phyloP scores from a whole-genome alignment of 37 sponge, comb jelly and placozoan genomes.

The Axinella damicornis region DNA sequence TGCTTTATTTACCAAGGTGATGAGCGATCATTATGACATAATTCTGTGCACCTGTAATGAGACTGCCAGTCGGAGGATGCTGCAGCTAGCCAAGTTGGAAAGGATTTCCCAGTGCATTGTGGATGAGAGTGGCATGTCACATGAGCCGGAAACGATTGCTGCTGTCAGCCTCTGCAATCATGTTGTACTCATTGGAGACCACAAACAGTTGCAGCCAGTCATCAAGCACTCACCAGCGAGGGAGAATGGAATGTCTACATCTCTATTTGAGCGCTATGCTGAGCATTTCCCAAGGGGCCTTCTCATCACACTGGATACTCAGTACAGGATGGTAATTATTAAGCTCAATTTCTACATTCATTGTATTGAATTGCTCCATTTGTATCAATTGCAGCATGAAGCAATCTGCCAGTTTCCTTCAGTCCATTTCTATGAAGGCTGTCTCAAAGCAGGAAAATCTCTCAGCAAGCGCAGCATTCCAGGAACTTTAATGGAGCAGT shows the following conservation, averaged over 20 bases:
- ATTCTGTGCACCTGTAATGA: slow-evolving; percentile 69
- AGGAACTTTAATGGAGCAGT: slow-evolving; percentile 10
- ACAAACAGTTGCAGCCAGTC: slow-evolving; percentile 65
- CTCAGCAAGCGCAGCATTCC: slow-evolving; percentile 18
- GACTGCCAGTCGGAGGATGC: slow-evolving; percentile 27
- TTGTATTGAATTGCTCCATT: neutral
- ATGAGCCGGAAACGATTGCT: slow-evolving; percentile 56
- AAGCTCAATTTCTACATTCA: neutral
- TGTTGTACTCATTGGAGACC: slow-evolving; percentile 68
- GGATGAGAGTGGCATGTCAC: slow-evolving; percentile 66
- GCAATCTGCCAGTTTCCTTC: slow-evolving; percentile 75
- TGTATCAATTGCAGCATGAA: slow-evolving; percentile 61
- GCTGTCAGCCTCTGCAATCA: slow-evolving; percentile 27
- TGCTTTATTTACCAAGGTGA: no score
- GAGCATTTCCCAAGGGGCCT: slow-evolving; percentile 5
- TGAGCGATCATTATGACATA: slow-evolving; percentile 26
- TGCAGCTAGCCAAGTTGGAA: neutral
- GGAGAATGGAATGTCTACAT: slow-evolving; percentile 53
- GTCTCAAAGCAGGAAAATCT: slow-evolving; percentile 44
- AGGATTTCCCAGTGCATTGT: slow-evolving; percentile 29
- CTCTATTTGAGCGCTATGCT: slow-evolving; percentile 67
- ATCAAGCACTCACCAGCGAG: slow-evolving; percentile 36
- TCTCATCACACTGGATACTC: slow-evolving; percentile 19
- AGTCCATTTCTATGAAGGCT: slow-evolving; percentile 60
- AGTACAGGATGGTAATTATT: slow-evolving; percentile 56